Base-by-base conservation (phyloP, 2,888 invertebrate genomes). In the Ypsolopha sequella region DNA sequence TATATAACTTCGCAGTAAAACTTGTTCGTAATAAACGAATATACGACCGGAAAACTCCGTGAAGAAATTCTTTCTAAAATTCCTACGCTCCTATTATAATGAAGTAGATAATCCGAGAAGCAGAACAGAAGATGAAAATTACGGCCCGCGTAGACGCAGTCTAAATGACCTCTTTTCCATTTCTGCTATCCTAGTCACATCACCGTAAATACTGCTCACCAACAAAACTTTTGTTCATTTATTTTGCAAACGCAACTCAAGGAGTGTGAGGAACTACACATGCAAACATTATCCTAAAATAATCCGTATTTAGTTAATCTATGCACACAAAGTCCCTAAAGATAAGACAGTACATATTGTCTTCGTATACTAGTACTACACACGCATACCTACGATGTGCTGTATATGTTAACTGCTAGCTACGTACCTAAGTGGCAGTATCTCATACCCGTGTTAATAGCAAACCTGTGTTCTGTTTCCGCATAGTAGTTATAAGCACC, bases 361-460 rank as follows among this genome's bases (percentile, higher is more conserved):
- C 65, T 68, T 62, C 64, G 62, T 65, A 68, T 63, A 60, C 60
- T 59, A 58, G 6, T 11, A 65, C 70, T 78, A 77, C 76, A 71
- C 61, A 58, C 58, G 57, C 60, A 61, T 58, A 59, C 57, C 58
- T 60, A 62, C 63, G 55, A 51, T 52, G 51, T 51, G 49, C 61
- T 60, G 65, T 68, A 64, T 62, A 60, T 66, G 64, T 70, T 70
- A 63, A 68, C 13, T 43, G 48, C 46, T 71, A 70, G 71, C 71
- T 76, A 80, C 76, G 77, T 76, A 70, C 72, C 71, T 76, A 80
- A 77, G 77, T 76, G 76, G 79, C 76, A 78, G 80, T 82, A 81
- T 82, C 81, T 82, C 78, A 81, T 79, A 77, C 80, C 80, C 76
- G 84, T 81, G 84, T 81, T 82, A 82, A 82, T 81, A 80, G 81